Conservation (phyloP, 2,113 vertebrate genomes). For the Trematocara zebra region DNA sequence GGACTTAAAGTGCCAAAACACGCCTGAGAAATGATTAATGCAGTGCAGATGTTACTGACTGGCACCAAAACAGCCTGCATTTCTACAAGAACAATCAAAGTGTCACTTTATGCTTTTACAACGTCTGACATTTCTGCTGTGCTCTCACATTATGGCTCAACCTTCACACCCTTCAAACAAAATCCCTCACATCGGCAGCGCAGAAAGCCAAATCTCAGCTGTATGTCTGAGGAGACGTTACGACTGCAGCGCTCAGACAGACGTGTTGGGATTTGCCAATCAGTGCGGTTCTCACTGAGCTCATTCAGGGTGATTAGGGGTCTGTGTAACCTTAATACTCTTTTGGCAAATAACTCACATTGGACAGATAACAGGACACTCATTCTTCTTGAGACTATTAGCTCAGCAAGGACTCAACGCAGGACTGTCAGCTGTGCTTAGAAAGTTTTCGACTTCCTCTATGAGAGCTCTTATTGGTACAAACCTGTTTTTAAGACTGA, state of each 20-base stretch:
- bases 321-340: conserved; percentile 32
- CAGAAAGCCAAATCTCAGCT: conserved; percentile 12
- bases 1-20: background rate
- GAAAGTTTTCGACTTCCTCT: background rate
- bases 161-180: conserved; percentile 36
- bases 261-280: conserved; percentile 46
- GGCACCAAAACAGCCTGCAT: background rate
- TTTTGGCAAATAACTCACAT: conserved; percentile 13
- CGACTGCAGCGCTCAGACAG: conserved; percentile 25
- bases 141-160: conserved; percentile 24
- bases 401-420: background rate
- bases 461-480: background rate
- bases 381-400: conserved; percentile 10
- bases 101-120: conserved; percentile 32
- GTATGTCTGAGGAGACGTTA: conserved; percentile 32
- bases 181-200: conserved; percentile 7
- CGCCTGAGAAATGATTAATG: background rate
- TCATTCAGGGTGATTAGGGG: conserved; percentile 58
- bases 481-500: background rate
- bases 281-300: conserved; percentile 26
- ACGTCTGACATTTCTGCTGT: conserved; percentile 32
- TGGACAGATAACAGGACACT: conserved; percentile 15
- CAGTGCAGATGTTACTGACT: background rate
- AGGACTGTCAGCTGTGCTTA: background rate
- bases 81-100: conserved; percentile 16